Percentiles rank a stretch among this genome's conserved stretches.
phyloP scores from a whole-genome alignment of 37 sponge, comb jelly and placozoan genomes.

The Beroe ovata region DNA sequence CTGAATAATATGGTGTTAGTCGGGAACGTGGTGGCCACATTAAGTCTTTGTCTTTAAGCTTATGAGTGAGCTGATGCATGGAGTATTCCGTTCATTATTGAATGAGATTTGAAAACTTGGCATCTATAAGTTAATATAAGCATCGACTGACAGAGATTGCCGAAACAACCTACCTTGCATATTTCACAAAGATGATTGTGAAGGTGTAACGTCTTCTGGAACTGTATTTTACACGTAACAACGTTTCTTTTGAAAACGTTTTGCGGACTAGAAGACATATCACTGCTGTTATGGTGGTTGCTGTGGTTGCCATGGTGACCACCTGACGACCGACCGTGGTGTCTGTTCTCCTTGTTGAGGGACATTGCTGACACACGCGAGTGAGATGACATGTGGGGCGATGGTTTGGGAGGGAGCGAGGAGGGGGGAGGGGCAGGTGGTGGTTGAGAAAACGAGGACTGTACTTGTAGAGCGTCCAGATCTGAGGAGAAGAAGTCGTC shows the following conservation, averaged over 20 bases:
- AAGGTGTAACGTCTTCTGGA: constrained; percentile 51
- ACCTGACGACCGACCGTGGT: not conserved
- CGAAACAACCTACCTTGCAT: no score
- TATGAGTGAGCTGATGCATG: no score
- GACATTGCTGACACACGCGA: not conserved
- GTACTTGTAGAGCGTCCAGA: constrained; percentile 25
- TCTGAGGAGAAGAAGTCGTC: not conserved
- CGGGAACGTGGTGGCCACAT: no score
- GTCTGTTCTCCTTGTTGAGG: constrained; percentile 16
- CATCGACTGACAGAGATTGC: no score
- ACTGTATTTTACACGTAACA: constrained; percentile 26
- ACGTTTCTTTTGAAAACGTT: constrained; percentile 31
- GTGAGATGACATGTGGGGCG: constrained; percentile 20
- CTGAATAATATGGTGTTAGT: no score
- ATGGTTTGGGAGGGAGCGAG: constrained; percentile 13
- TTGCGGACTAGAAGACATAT: constrained; percentile 11
- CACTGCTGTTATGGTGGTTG: not conserved
- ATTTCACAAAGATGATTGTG: constrained; percentile 57
- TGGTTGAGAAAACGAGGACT: constrained; percentile 15
- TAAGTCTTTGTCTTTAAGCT: no score
- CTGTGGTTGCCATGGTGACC: not conserved
- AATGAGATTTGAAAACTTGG: no score
- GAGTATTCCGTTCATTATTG: no score
- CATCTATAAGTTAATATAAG: no score
- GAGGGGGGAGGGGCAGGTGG: constrained; percentile 10